Percentiles rank a stretch among this genome's conserved stretches.
phyloP scores from a whole-genome alignment of 2,888 invertebrate genomes.

The Trissoscelio sp. region DNA sequence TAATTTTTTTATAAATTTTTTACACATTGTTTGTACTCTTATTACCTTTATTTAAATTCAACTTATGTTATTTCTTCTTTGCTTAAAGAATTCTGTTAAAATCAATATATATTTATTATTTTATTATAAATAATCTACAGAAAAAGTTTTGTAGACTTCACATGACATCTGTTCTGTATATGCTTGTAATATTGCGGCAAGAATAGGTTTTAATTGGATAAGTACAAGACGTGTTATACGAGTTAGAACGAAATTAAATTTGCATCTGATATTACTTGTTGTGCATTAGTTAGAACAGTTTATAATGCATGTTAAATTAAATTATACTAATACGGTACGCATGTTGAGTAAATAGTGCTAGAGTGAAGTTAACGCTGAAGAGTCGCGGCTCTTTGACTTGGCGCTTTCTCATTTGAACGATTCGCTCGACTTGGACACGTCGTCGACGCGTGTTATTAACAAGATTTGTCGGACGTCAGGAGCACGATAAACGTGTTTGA shows the following conservation, averaged over 20 bases:
- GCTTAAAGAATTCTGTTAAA: too few relatives aligned
- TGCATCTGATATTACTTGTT: conserved; percentile 21
- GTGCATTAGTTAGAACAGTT: conserved; percentile 1
- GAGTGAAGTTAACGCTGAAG: not conserved
- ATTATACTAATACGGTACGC: conserved; percentile 2
- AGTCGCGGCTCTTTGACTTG: conserved; percentile 15
- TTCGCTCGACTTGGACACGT: conserved; percentile 22
- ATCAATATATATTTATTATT: too few relatives aligned
- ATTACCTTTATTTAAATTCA: too few relatives aligned
- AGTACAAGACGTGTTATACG: not conserved
- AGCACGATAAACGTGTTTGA: conserved; percentile 43
- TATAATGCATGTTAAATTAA: conserved; percentile 4
- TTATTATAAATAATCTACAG: too few relatives aligned
- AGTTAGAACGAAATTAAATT: conserved; percentile 28
- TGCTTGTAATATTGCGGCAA: not conserved
- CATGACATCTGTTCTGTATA: too few relatives aligned
- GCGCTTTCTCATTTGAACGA: conserved; percentile 9
- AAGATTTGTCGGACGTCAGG: conserved; percentile 62
- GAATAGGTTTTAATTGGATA: conserved; percentile 23
- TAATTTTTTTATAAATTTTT: too few relatives aligned
- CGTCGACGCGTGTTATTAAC: conserved; percentile 38
- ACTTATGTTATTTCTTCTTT: too few relatives aligned
- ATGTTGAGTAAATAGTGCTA: not conserved
- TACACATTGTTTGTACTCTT: too few relatives aligned
- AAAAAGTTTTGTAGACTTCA: too few relatives aligned